Percentiles rank a stretch among this genome's conserved stretches.
These are phyloP conservation scores for Cathartes aura DNA, from an alignment of 2,113 vertebrate species.

Conservation along the genomic window DNA sequence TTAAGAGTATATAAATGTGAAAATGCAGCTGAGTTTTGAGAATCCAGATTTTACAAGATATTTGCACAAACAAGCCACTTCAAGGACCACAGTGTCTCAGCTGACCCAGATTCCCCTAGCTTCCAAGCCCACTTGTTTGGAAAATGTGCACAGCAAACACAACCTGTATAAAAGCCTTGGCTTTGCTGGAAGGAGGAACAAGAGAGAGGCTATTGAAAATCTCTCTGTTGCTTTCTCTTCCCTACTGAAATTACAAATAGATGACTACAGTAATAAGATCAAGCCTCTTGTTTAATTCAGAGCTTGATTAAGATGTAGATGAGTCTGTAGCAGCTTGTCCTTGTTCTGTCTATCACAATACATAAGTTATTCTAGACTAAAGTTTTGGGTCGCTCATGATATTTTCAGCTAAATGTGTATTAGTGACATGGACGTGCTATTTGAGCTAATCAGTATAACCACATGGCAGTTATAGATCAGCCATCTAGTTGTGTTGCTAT, in stretches of 20 bases:
- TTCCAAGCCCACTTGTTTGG: background rate
- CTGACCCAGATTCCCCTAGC: background rate
- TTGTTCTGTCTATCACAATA: constrained; percentile 52
- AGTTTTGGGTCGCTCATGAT: background rate
- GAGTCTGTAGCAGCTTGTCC: background rate
- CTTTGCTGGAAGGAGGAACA: background rate
- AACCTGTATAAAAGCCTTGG: background rate
- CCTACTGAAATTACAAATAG: constrained; percentile 12
- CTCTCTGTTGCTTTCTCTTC: constrained; percentile 9
- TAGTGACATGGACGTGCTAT: background rate
- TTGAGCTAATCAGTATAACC: background rate
- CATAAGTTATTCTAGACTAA: background rate
- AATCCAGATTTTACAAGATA: background rate
- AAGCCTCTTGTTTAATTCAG: constrained; percentile 5
- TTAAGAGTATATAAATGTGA: background rate
- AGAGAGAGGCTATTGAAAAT: background rate
- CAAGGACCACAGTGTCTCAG: background rate
- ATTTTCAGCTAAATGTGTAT: background rate
- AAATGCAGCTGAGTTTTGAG: background rate
- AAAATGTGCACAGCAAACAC: background rate
- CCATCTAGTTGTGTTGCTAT: background rate
- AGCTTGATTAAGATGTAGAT: constrained; percentile 48
- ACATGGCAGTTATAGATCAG: background rate
- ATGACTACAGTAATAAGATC: constrained; percentile 2
- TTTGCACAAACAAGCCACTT: background rate